Evolutionary conservation across 2,113 vertebrate species (phyloP).

Genomic region (Grallaria varia): DNA sequence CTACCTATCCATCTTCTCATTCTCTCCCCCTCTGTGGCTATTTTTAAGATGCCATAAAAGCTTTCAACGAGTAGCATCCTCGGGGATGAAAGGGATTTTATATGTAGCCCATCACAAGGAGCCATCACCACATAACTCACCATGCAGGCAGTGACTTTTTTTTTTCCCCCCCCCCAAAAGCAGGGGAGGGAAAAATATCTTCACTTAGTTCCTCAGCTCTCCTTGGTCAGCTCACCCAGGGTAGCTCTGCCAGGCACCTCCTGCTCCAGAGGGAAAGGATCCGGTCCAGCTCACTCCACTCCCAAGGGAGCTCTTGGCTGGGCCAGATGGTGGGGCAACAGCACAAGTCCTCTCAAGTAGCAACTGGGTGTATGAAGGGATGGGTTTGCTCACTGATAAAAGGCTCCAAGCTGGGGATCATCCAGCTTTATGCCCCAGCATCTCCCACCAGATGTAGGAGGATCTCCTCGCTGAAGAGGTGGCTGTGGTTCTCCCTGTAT

Average conservation of each 20-base stretch:
- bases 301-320: too few relatives aligned
- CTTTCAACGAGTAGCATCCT: constrained; percentile 57
- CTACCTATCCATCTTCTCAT: constrained; percentile 55
- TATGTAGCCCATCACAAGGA: background rate
- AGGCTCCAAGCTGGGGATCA: background rate
- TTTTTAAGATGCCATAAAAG: constrained; percentile 66
- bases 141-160: background rate
- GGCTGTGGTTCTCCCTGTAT: background rate
- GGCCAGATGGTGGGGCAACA: background rate
- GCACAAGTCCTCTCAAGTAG: background rate
- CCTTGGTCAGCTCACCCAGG: background rate
- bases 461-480: background rate
- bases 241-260: background rate
- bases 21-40: constrained; percentile 57
- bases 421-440: background rate
- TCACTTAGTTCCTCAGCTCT: background rate
- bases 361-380: background rate
- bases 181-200: background rate
- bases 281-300: background rate
- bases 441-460: background rate
- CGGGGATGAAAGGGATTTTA: constrained; percentile 8
- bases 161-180: background rate
- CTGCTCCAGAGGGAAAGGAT: background rate
- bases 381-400: background rate
- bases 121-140: constrained; percentile 29